These are phyloP conservation scores for Mobula hypostoma DNA, from an alignment of 2,113 vertebrate genomes.

Conservation along the genomic window DNA sequence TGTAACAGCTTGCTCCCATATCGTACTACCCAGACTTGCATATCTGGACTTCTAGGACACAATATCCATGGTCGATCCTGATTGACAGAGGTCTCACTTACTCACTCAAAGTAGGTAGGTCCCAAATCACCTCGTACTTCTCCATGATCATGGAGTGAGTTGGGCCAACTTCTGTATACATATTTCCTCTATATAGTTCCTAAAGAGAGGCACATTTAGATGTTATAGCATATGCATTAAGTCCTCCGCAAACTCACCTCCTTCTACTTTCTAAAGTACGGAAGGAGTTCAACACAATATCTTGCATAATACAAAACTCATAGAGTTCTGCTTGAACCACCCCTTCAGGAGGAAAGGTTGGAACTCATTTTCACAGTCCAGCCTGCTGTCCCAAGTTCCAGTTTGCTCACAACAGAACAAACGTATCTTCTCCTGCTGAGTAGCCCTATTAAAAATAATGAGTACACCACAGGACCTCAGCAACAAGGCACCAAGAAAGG, in stretches of 20 bases:
- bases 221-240: neutral
- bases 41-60: too few species aligned
- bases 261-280: neutral
- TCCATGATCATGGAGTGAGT: neutral
- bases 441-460: neutral
- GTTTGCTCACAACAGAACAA: neutral
- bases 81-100: too few species aligned
- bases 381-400: neutral
- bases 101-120: too few species aligned
- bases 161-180: neutral
- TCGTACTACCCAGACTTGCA: too few species aligned
- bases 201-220: neutral
- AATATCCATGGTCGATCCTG: too few species aligned
- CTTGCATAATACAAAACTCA: neutral
- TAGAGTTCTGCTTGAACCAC: neutral
- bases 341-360: neutral
- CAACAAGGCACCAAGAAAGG: neutral
- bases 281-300: neutral
- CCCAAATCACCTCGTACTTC: neutral
- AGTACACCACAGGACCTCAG: neutral
- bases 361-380: neutral
- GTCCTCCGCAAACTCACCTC: neutral
- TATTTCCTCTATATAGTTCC: neutral
- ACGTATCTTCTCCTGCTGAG: neutral
- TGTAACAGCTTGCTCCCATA: too few species aligned